phyloP scores from a whole-genome alignment of 2,797 vertebrate genomes.

The Cephalopachus bancanus region DNA sequence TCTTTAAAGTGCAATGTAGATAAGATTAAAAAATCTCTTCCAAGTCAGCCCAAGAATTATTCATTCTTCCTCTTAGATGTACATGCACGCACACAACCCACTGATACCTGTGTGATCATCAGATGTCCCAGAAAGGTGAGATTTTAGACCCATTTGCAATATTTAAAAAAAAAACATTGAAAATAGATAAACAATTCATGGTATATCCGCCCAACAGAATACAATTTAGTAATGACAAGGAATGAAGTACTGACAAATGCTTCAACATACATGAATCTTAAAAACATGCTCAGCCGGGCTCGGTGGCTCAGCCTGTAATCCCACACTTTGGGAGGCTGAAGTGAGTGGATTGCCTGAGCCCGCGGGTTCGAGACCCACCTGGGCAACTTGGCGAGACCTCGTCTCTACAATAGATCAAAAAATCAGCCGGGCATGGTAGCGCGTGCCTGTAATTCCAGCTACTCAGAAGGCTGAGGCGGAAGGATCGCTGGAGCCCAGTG shows the following conservation, averaged over 20 bases:
- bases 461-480: too few relatives aligned
- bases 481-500: too few relatives aligned
- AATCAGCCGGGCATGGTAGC: too few relatives aligned
- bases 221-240: neutral
- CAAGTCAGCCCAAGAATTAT: neutral
- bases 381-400: too few relatives aligned
- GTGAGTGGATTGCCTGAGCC: too few relatives aligned
- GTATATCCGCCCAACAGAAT: neutral
- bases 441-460: too few relatives aligned
- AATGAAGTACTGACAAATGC: neutral
- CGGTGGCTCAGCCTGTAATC: too few relatives aligned
- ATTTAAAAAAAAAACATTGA: neutral
- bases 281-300: neutral
- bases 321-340: too few relatives aligned
- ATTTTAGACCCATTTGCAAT: neutral
- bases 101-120: neutral
- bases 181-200: neutral
- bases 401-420: too few relatives aligned
- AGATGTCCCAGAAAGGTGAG: neutral
- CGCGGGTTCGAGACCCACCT: too few relatives aligned
- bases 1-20: neutral
- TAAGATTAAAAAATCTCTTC: neutral
- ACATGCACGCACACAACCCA: neutral
- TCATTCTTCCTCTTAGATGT: neutral
- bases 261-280: neutral